Evolutionary conservation across 2,113 vertebrate species (phyloP).

Genomic region (Nestor notabilis): DNA sequence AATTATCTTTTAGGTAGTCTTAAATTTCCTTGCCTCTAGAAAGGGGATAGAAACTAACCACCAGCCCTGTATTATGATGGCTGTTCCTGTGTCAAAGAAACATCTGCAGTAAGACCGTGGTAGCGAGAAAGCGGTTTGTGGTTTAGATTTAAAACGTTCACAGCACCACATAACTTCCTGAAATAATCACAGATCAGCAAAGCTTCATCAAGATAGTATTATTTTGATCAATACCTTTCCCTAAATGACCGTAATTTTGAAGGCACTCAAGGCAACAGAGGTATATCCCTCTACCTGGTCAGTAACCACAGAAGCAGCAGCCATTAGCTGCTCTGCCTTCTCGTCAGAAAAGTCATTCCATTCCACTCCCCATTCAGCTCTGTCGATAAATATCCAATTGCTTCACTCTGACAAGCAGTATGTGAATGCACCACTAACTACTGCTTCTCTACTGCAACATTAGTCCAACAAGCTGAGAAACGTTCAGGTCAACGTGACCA

Average conservation of each 20-base stretch:
- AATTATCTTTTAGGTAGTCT: background rate
- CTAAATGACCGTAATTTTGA: background rate
- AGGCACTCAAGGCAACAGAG: background rate
- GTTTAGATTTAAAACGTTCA: background rate
- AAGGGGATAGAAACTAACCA: background rate
- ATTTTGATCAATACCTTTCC: background rate
- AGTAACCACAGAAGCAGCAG: background rate
- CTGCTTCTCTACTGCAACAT: background rate
- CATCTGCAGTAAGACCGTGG: background rate
- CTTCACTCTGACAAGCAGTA: background rate
- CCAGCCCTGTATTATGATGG: background rate
- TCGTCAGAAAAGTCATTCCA: background rate
- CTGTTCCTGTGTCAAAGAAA: background rate
- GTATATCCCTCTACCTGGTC: background rate
- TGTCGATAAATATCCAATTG: background rate
- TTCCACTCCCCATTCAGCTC: background rate
- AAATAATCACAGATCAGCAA: slow-evolving; percentile 7
- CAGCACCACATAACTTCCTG: slow-evolving; percentile 22
- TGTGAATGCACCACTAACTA: background rate
- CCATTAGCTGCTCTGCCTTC: background rate
- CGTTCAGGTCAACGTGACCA: background rate
- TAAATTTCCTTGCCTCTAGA: background rate
- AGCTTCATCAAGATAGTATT: background rate
- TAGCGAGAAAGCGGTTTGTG: slow-evolving; percentile 24
- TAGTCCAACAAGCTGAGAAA: background rate